Base-by-base conservation (phyloP, 2,888 invertebrate species). In the Acanthacorydalis orientalis region DNA sequence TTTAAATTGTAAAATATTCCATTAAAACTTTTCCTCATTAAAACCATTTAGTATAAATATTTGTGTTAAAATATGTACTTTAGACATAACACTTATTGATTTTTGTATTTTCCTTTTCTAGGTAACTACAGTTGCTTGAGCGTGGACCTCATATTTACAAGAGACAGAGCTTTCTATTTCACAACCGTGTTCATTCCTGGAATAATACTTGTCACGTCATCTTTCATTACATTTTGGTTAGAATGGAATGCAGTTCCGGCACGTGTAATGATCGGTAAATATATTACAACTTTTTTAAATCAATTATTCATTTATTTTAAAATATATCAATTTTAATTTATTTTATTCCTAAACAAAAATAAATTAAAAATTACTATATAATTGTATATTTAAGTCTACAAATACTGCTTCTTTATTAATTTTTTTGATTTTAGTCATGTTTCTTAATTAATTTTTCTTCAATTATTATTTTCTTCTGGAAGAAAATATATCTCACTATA, bases 231-330 rank as follows among this genome's bases (percentile, higher is more conserved):
- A 64, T 92, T 92, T 77, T 92, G 91, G 91, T 78, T 92, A 70
- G 91, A 92, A 74, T 91, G 91, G 90, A 92, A 92, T 72, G 91
- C 91, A 59, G 91, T 91, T 64, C 91, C 91, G 65, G 91, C 91
- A 66, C 79, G 91, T 72, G 91, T 91, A 64, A 91, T 92, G 90
- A 90, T 92, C 75, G 87, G 88, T 88, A 75, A 75, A 81, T 74
- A 60, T 57, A 56, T 37, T 37, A 8, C 6, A 37, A 9, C 9
- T 9, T 14, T n/a, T 37, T 37, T 15, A 42, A n/a, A 12, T 14
- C n/a, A 4, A 4, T 37, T 23, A 4, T 23, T 4, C 23, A 4
- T 23, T 4, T 23, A 23, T 23, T 23, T 23, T 6, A 23, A 2
- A 16, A 3, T 16, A 11, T 41, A 4, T 4, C 41, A 41, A 16